A percentile compares a stretch with the other conserved stretches of the same genome.
Conservation (phyloP, 2,113 vertebrate species). For the Deroptyus accipitrinus region DNA sequence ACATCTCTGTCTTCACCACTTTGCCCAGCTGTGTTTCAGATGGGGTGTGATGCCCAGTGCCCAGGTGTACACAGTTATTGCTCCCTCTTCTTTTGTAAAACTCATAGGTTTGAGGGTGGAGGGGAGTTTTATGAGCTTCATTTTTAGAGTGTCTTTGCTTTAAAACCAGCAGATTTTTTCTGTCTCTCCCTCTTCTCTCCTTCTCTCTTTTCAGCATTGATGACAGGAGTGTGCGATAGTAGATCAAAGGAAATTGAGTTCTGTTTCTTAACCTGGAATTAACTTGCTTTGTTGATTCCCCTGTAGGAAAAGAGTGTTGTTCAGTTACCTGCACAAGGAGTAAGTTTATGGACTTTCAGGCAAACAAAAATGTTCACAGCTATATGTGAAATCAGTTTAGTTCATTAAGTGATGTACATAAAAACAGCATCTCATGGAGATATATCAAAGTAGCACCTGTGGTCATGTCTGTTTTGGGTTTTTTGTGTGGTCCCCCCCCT, state of each 20-base stretch:
- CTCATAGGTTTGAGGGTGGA: background rate
- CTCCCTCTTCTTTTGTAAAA: background rate
- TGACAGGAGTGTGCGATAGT: background rate
- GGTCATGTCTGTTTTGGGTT: background rate
- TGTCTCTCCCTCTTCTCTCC: accelerated
- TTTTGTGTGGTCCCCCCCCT: background rate
- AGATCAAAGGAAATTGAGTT: background rate
- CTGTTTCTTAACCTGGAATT: background rate
- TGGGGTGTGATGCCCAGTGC: background rate
- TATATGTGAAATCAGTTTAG: background rate
- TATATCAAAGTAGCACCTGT: background rate
- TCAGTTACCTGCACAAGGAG: background rate
- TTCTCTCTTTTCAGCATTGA: background rate
- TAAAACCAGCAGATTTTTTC: background rate
- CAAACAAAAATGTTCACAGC: background rate
- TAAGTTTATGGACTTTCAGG: background rate
- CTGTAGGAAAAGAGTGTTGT: background rate
- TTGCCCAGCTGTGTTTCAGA: background rate
- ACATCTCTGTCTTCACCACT: background rate
- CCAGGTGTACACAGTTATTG: background rate
- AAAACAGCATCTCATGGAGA: background rate
- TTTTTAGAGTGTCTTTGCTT: background rate
- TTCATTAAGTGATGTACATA: background rate
- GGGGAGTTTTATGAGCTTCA: background rate
- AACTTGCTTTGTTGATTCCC: background rate